Evolutionary conservation across 2,888 invertebrate genomes (phyloP).

Genomic region (Netelia fuscicornis): DNA sequence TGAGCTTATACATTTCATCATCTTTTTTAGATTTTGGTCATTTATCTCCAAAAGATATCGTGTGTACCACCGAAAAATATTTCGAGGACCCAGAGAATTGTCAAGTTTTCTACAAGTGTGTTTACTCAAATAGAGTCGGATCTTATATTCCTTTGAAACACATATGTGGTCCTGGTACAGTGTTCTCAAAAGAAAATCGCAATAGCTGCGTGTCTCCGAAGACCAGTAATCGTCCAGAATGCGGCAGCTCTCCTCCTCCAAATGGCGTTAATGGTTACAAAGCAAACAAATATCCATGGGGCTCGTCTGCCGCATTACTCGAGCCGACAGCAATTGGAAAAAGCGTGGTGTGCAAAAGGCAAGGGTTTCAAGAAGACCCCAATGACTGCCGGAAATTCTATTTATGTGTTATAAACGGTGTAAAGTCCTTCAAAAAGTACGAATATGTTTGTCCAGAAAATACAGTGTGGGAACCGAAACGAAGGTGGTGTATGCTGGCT

Average conservation of each 20-base stretch:
- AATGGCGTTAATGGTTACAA: too few relatives aligned
- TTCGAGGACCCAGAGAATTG: slow-evolving; percentile 47
- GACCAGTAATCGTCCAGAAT: slow-evolving; percentile 53
- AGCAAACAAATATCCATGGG: too few relatives aligned
- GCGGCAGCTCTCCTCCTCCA: not conserved
- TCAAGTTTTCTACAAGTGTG: slow-evolving; percentile 58
- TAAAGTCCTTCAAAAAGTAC: slow-evolving; percentile 37
- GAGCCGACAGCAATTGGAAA: not conserved
- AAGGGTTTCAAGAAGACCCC: slow-evolving; percentile 61
- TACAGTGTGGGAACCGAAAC: slow-evolving; percentile 52
- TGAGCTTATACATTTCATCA: not conserved
- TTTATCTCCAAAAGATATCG: not conserved
- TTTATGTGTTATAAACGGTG: slow-evolving; percentile 61
- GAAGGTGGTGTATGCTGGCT: slow-evolving; percentile 53
- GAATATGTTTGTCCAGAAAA: slow-evolving; percentile 52
- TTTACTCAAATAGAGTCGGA: slow-evolving; percentile 31
- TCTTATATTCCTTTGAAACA: slow-evolving; percentile 41
- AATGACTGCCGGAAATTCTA: slow-evolving; percentile 66
- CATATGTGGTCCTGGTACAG: slow-evolving; percentile 57
- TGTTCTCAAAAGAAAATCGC: slow-evolving; percentile 38
- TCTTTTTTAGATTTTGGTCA: not conserved
- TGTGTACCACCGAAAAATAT: slow-evolving; percentile 16
- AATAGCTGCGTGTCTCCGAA: slow-evolving; percentile 53
- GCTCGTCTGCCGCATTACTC: not conserved
- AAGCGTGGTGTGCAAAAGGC: slow-evolving; percentile 43